Conservation (phyloP, 2,888 invertebrate genomes). For the Balanococcus diminutus region DNA sequence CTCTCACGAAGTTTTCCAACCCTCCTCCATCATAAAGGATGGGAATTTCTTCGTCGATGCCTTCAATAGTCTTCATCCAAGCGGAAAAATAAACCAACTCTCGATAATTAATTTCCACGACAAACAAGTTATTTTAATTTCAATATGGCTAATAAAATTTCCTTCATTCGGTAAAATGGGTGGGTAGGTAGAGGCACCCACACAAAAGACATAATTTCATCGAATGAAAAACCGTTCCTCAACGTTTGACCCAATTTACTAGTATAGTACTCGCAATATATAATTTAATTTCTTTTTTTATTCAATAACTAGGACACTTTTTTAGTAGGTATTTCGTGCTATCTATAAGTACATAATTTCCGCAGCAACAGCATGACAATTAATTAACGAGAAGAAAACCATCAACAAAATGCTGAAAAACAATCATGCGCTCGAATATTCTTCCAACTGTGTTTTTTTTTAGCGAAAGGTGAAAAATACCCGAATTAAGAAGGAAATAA, state of each 20-base stretch:
- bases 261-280: too few relatives aligned
- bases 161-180: background rate
- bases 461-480: background rate
- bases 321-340: too few relatives aligned
- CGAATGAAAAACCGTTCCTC: background rate
- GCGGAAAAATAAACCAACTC: background rate
- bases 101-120: background rate
- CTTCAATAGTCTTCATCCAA: too few relatives aligned
- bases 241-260: conserved; percentile 16
- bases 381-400: background rate
- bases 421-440: too few relatives aligned
- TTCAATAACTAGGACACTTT: background rate
- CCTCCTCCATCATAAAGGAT: too few relatives aligned
- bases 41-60: too few relatives aligned
- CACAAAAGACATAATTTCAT: background rate
- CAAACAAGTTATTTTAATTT: background rate
- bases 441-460: background rate
- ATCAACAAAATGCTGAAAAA: too few relatives aligned
- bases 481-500: background rate
- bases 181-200: too few relatives aligned
- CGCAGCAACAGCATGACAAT: background rate
- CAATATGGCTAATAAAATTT: background rate
- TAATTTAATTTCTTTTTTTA: conserved; percentile 31
- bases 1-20: too few relatives aligned
- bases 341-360: background rate